Conservation (phyloP, 1,140 invertebrate species). For the Scaptodrosophila lebanonensis region DNA sequence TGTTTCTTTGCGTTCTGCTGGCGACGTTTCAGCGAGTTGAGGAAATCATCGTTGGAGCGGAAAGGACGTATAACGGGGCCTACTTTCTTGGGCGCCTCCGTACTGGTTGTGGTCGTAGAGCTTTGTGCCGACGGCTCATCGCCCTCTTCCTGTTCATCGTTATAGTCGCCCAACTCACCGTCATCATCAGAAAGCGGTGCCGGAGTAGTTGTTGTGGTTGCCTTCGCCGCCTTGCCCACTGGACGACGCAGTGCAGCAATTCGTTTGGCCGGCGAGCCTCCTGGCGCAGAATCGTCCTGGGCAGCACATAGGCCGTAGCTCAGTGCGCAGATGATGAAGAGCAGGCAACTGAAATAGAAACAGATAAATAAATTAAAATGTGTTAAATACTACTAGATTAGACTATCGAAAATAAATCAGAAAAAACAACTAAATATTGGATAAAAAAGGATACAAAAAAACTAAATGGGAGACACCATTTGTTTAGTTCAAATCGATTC, state of each 20-base stretch:
- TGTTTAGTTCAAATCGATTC: too few relatives aligned
- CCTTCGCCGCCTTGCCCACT: constrained; percentile 59
- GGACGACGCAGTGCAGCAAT: constrained; percentile 64
- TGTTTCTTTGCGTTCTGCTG: constrained; percentile 78
- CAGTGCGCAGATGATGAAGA: constrained; percentile 62
- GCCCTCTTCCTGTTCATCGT: constrained; percentile 72
- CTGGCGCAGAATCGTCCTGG: constrained; percentile 48
- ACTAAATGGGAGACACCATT: too few relatives aligned
- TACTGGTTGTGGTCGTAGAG: constrained; percentile 82
- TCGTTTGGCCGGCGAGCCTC: constrained; percentile 51
- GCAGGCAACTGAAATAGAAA: constrained; percentile 51
- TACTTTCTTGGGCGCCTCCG: constrained; percentile 82
- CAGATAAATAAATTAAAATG: not conserved
- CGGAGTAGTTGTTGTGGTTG: constrained; percentile 63
- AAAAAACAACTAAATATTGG: too few relatives aligned
- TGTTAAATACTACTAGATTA: too few relatives aligned
- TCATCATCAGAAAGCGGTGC: constrained; percentile 39
- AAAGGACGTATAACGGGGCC: constrained; percentile 82
- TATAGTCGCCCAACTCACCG: constrained; percentile 70
- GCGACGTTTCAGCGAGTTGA: constrained; percentile 83
- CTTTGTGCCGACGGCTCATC: constrained; percentile 50
- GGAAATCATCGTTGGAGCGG: constrained; percentile 84
- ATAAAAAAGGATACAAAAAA: too few relatives aligned
- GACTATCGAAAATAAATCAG: too few relatives aligned
- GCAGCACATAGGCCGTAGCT: constrained; percentile 54